A percentile compares a stretch with the other conserved stretches of the same genome.
Evolutionary conservation across 2,797 vertebrate genomes (phyloP).

Genomic region (Lerista edwardsae): DNA sequence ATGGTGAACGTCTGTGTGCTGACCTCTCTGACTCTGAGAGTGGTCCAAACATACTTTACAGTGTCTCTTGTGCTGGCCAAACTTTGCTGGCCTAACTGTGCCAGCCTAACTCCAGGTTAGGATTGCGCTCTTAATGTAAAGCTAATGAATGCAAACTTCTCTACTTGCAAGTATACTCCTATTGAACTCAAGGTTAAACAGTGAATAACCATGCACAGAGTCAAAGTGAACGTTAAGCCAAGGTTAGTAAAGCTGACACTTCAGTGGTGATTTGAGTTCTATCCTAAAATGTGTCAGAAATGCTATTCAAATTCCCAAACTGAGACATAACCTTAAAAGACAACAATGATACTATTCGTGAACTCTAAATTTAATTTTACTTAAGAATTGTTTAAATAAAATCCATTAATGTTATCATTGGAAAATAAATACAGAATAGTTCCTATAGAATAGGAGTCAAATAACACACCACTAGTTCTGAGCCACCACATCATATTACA

Average conservation of each 20-base stretch:
- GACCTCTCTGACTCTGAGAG: no score
- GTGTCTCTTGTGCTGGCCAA: no score
- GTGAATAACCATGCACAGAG: neutral
- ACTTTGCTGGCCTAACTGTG: no score
- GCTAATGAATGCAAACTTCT: neutral
- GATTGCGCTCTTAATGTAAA: no score
- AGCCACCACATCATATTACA: neutral
- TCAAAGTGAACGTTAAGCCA: neutral
- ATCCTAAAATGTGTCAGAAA: neutral
- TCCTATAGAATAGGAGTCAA: neutral
- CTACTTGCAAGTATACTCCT: neutral
- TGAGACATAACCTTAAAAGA: neutral
- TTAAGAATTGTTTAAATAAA: neutral
- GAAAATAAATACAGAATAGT: neutral
- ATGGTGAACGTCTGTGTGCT: no score
- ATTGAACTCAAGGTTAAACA: neutral
- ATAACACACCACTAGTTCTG: neutral
- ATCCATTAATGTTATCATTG: neutral
- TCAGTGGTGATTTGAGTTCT: neutral
- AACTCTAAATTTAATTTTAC: neutral
- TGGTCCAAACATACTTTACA: no score
- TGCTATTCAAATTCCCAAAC: neutral
- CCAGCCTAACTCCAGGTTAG: no score
- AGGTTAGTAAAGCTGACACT: neutral
- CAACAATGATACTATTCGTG: neutral